phyloP scores from a whole-genome alignment of 2,888 invertebrate species.

The Chelonus formosanus region DNA sequence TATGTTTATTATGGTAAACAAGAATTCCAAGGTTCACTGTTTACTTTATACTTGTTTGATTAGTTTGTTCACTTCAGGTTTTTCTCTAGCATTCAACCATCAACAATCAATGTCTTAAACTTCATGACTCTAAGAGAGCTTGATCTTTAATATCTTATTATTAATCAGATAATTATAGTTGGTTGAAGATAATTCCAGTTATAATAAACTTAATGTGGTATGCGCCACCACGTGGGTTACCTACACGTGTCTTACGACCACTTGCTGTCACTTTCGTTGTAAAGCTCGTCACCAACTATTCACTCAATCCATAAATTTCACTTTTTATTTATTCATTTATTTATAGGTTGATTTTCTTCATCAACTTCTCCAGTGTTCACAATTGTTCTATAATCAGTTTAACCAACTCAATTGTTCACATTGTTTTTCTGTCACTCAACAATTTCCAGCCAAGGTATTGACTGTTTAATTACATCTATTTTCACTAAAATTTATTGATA shows the following conservation, averaged over 20 bases:
- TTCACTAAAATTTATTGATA: no score
- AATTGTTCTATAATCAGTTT: not conserved
- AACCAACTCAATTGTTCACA: no score
- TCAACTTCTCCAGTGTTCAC: not conserved
- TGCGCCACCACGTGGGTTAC: constrained; percentile 14
- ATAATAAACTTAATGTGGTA: not conserved
- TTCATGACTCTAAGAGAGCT: no score
- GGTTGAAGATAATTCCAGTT: not conserved
- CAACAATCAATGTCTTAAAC: no score
- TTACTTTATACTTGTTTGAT: not conserved
- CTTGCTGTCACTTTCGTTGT: not conserved
- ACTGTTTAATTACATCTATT: no score
- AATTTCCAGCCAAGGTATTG: no score
- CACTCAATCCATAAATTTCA: not conserved
- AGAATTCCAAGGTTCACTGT: not conserved
- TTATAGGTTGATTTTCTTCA: not conserved
- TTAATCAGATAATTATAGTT: no score
- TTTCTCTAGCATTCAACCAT: no score
- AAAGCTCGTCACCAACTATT: not conserved
- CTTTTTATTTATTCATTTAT: constrained; percentile 1
- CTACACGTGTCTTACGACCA: constrained; percentile 18
- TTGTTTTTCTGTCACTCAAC: no score
- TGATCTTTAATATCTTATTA: not conserved
- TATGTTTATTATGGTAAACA: not conserved
- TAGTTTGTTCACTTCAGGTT: no score